Conservation (phyloP, 1,140 invertebrate species). For the Adoxophyes honmai region DNA sequence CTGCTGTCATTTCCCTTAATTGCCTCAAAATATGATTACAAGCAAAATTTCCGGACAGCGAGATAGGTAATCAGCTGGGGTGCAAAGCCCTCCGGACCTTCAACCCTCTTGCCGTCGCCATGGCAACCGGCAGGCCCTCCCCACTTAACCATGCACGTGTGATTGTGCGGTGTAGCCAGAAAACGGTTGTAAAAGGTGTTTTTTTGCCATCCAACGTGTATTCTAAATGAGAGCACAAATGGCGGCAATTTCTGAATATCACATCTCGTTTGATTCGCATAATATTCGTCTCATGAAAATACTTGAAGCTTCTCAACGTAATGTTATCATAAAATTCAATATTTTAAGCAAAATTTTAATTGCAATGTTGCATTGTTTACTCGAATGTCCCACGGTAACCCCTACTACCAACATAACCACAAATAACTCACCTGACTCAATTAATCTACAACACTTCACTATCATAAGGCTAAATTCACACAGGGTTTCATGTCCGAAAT, state of each 20-base stretch:
- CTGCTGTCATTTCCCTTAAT: not conserved
- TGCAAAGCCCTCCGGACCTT: conserved; percentile 26
- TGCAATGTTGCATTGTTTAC: conserved; percentile 19
- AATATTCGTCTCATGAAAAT: too few relatives aligned
- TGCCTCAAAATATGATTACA: conserved; percentile 10
- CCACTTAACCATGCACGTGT: conserved; percentile 24
- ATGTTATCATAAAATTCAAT: too few relatives aligned
- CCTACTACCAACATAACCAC: conserved; percentile 25
- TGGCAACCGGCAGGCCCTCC: conserved; percentile 61
- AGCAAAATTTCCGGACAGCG: conserved; percentile 22
- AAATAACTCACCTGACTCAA: conserved; percentile 42
- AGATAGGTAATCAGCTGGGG: conserved; percentile 34
- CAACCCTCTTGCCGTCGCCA: conserved; percentile 58
- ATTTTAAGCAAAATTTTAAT: too few relatives aligned
- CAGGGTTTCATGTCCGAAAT: conserved; percentile 53
- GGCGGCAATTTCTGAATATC: too few relatives aligned
- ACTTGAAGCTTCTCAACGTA: too few relatives aligned
- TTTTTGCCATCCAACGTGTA: not conserved
- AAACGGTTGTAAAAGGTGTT: not conserved
- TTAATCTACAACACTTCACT: conserved; percentile 42
- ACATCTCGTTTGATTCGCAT: too few relatives aligned
- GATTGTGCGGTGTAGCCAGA: not conserved
- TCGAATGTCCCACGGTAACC: conserved; percentile 21
- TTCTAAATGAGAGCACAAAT: too few relatives aligned
- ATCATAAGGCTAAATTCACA: conserved; percentile 66